Evolutionary conservation across 1,140 invertebrate species (phyloP).

Genomic region (Brachionus rubens): DNA sequence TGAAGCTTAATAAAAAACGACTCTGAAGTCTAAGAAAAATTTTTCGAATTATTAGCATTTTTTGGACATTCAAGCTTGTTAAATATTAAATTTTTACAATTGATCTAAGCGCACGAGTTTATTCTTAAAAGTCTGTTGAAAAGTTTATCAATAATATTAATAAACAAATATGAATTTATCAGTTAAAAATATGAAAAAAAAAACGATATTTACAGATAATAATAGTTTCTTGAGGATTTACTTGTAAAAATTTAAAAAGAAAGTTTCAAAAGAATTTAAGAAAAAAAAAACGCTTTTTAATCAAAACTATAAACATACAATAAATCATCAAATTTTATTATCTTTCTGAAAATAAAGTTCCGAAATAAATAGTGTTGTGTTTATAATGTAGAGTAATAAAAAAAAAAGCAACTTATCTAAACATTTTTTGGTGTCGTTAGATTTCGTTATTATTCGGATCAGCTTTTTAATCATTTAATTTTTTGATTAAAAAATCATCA

Average conservation of each 20-base stretch:
- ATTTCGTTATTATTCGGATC: too few species aligned
- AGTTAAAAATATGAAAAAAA: too few species aligned
- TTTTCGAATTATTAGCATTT: too few species aligned
- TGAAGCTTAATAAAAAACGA: too few species aligned
- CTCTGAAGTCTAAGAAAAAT: too few species aligned
- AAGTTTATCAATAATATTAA: conserved; percentile 8
- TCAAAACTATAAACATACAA: conserved; percentile 35
- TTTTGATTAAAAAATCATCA: conserved; percentile 9
- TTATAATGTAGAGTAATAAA: conserved; percentile 14
- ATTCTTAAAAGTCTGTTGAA: not conserved
- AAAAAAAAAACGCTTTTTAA: conserved; percentile 8
- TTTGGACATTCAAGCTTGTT: too few species aligned
- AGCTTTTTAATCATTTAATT: not conserved
- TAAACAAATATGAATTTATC: too few species aligned
- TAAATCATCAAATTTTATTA: conserved; percentile 30
- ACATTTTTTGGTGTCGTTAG: conserved; percentile 8
- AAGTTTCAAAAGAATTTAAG: not conserved
- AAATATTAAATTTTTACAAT: too few species aligned
- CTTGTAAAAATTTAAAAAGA: too few species aligned
- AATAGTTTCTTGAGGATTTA: too few species aligned
- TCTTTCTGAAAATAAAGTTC: conserved; percentile 3
- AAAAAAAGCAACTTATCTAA: conserved; percentile 7
- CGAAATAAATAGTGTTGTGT: conserved; percentile 33
- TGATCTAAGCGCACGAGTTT: too few species aligned
- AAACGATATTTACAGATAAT: too few species aligned